These are phyloP conservation scores for Shargacucullia verbasci DNA, from an alignment of 2,888 invertebrate genomes.

Conservation along the genomic window DNA sequence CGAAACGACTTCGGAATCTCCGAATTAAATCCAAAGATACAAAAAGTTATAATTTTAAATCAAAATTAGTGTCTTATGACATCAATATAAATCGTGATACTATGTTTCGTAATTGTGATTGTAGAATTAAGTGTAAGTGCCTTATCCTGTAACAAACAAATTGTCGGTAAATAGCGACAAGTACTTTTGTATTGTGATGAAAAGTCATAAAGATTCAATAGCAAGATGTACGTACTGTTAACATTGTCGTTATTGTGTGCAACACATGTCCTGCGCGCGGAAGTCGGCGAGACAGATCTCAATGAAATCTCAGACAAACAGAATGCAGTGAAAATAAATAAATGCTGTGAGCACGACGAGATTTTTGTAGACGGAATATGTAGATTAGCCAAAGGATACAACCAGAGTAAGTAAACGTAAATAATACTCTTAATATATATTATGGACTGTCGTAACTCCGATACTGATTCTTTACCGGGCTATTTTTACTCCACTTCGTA, in stretches of 20 bases:
- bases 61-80: conserved; percentile 13
- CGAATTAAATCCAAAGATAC: conserved; percentile 43
- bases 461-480: neutral
- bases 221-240: conserved; percentile 61
- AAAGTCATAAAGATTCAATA: conserved; percentile 40
- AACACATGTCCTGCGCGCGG: conserved; percentile 57
- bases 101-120: conserved; percentile 20
- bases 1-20: conserved; percentile 26
- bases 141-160: conserved; percentile 41
- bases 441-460: neutral
- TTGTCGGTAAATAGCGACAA: conserved; percentile 35
- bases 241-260: conserved; percentile 75
- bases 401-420: conserved; percentile 83
- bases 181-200: conserved; percentile 48
- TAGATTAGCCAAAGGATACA: conserved; percentile 89
- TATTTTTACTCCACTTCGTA: neutral
- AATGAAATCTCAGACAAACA: conserved; percentile 84
- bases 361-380: conserved; percentile 92
- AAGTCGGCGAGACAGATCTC: conserved; percentile 78
- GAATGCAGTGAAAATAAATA: conserved; percentile 90
- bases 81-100: conserved; percentile 18
- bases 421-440: neutral
- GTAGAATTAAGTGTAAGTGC: conserved; percentile 32
- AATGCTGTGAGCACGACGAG: conserved; percentile 94
- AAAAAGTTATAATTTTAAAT: conserved; percentile 27